Base-by-base conservation (phyloP, 2,797 vertebrate species). In the Sylvilagus floridanus region DNA sequence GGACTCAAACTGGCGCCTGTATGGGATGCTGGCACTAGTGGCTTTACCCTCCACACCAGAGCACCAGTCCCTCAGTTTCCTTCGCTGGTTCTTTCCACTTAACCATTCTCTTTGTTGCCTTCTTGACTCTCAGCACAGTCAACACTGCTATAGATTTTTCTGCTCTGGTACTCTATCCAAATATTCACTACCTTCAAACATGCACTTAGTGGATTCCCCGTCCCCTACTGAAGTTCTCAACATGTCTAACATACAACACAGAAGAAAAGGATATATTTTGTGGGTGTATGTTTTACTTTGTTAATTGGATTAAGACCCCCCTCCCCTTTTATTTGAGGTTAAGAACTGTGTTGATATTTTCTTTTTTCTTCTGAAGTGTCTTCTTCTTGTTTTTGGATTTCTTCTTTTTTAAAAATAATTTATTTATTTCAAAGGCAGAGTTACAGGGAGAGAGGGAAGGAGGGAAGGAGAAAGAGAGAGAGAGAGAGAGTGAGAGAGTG, bases 311-410 rank as follows among this genome's bases (percentile, higher is more conserved):
- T 71, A 50, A 82, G 71, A 72, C 17, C 62, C 5, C 42, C 7
- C 42, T 42, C 42, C 42, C 62, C 22, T 11, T 71, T 50, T 83
- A 71, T 60, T 52, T 71, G 35, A 81, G n/a, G 42, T 79, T 84
- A 79, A 79, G 66, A 91, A 79, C 4, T 78, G 24, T 73, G 16
- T 35, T 72, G 24, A 35, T 66, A 17, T 30, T 88, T 84, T 32
- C 19, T 52, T 89, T 92, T 81, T 63, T 21, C 14, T 21, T 1
- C 5, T 32, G 16, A 32, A 65, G 17, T 86, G 16, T n/a, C 83
- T 90, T 94, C 22, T 83, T 81, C 21, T 9, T 72, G 57, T 30
- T 32, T 63, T 16, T 82, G 35, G 22, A 94, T 87, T 86, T 84
- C 66, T 75, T 7, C 24, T 78, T 42, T 42, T 42, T 42, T 35